Base-by-base conservation (phyloP, 2,113 vertebrate species). In the Isurus oxyrinchus region DNA sequence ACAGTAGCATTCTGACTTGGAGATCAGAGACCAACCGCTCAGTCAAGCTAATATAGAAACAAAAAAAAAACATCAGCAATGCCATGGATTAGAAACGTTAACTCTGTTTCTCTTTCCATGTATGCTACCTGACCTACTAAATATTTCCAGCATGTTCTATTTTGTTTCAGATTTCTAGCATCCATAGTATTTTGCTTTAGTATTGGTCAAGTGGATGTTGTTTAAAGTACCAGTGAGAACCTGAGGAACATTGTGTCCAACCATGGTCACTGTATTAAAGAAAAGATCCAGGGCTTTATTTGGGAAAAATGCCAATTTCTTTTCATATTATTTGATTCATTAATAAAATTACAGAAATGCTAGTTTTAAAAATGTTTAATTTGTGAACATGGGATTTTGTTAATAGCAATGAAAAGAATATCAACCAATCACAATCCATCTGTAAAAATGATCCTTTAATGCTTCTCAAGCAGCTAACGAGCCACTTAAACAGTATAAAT, bases 401-500 rank as follows among this genome's bases (percentile, higher is more conserved):
- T 88, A 57, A 6, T 31, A 49, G 86, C 27, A 88, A 88, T 88
- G 86, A 35, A 59, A 91, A 59, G 31, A 35, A 35, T 90, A 59
- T 16, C 13, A 91, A 31, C 55, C 55, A 61, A 59, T 59, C 55
- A 91, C 55, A 91, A 91, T 59, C 88, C 88, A 91, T n/a, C 27
- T 59, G 25, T 59, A 91, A 91, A 59, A 91, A 61, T 91, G 88
- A 91, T 59, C 88, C 11, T 59, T 91, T 59, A 55, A 55, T 19
- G 44, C 86, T 55, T 55, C 86, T 88, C 23, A 55, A 88, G 86
- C 53, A 88, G 44, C 86, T 88, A 88, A 88, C 53, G 25, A 88
- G 86, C 86, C 53, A 88, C 49, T 88, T 88, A 88, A 88, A 88
- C 53, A 88, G 86, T 55, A 55, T 88, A 88, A 88, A 88, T 88